Evolutionary conservation across 2,888 invertebrate genomes (phyloP).

Genomic region (Eumerus sabulonum): DNA sequence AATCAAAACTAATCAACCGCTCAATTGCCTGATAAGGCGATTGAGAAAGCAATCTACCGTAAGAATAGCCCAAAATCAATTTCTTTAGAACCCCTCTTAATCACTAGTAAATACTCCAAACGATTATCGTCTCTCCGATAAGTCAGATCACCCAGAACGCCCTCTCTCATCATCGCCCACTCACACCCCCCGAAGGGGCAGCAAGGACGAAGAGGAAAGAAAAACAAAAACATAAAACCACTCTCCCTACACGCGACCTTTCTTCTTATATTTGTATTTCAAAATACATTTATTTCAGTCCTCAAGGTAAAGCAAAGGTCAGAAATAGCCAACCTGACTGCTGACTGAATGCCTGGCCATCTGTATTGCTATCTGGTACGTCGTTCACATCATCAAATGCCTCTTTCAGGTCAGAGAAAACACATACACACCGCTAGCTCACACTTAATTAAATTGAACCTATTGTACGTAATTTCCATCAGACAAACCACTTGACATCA

Average conservation of each 20-base stretch:
- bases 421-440: neutral
- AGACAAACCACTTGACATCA: slow-evolving; percentile 60
- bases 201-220: too few species aligned
- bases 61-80: too few species aligned
- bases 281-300: slow-evolving; percentile 38
- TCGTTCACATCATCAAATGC: neutral
- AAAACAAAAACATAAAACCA: neutral
- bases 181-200: neutral
- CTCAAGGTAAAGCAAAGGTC: slow-evolving; percentile 44
- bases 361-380: too few species aligned
- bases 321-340: slow-evolving; percentile 10
- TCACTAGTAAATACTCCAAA: too few species aligned
- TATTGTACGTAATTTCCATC: slow-evolving; percentile 34
- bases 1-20: too few species aligned
- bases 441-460: slow-evolving; percentile 48
- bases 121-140: too few species aligned
- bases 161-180: neutral
- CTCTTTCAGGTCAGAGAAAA: neutral
- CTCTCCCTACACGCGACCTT: slow-evolving; percentile 10
- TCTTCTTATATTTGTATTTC: slow-evolving; percentile 21
- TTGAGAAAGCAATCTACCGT: too few species aligned
- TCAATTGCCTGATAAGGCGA: too few species aligned
- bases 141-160: too few species aligned
- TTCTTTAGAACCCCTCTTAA: too few species aligned
- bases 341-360: too few species aligned